phyloP scores from a whole-genome alignment of 1,140 invertebrate genomes.

The Daktulosphaira vitifoliae region DNA sequence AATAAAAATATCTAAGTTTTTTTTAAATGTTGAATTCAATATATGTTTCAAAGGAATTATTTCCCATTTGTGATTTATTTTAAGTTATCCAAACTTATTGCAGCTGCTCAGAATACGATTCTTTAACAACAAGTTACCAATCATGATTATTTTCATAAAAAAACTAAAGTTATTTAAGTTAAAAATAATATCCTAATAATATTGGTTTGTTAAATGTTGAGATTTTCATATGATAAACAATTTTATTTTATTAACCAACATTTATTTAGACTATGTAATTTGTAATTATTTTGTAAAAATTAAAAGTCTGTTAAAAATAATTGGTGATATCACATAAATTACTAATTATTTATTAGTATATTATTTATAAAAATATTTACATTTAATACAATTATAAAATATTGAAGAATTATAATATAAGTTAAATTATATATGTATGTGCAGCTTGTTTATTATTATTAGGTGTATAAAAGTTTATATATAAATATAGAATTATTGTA shows the following conservation, averaged over 20 bases:
- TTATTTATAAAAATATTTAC: neutral
- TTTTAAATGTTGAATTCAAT: neutral
- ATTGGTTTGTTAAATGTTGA: neutral
- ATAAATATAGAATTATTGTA: neutral
- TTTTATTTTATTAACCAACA: neutral
- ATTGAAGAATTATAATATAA: neutral
- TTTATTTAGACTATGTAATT: neutral
- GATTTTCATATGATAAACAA: neutral
- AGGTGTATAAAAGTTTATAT: neutral
- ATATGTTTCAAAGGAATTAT: neutral
- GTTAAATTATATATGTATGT: constrained; percentile 1
- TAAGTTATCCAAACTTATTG: constrained; percentile 4
- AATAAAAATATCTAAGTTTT: neutral
- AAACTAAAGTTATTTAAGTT: neutral
- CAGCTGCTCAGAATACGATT: constrained; percentile 2
- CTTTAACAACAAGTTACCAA: constrained; percentile 25
- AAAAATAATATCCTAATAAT: neutral
- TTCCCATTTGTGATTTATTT: constrained; percentile 30
- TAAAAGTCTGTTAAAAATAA: neutral
- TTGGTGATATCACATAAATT: neutral
- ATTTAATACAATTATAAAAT: neutral
- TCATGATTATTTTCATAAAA: neutral
- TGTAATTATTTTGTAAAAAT: constrained; percentile 19
- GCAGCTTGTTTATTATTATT: neutral
- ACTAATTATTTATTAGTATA: neutral